phyloP scores from a whole-genome alignment of 2,888 invertebrate species.

The Patella ulyssiponensis region DNA sequence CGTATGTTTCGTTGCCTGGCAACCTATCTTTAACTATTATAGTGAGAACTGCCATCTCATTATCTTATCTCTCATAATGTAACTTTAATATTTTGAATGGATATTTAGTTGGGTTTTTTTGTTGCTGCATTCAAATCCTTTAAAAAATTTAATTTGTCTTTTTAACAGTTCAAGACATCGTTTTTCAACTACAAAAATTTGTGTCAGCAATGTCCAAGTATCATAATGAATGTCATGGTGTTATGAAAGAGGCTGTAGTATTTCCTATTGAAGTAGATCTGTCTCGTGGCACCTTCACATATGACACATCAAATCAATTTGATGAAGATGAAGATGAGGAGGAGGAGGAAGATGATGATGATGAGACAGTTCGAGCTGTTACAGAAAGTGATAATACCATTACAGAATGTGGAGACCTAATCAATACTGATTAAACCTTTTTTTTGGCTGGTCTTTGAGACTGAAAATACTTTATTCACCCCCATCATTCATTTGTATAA shows the following conservation, averaged over 20 bases:
- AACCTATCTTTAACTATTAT: no score
- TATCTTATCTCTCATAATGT: no score
- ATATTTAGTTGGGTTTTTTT: background rate
- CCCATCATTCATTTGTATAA: no score
- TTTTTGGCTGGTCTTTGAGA: no score
- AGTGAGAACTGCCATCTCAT: no score
- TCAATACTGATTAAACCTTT: slow-evolving; percentile 49
- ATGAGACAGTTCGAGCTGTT: slow-evolving; percentile 35
- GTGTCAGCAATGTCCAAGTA: slow-evolving; percentile 86
- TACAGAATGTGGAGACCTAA: slow-evolving; percentile 51
- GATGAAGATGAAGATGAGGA: slow-evolving; percentile 68
- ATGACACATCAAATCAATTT: slow-evolving; percentile 69
- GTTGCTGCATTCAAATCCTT: background rate
- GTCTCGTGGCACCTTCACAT: slow-evolving; percentile 92
- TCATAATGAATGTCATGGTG: slow-evolving; percentile 82
- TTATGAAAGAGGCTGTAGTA: slow-evolving; percentile 81
- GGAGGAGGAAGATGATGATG: slow-evolving; percentile 62
- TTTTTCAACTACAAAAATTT: slow-evolving; percentile 81
- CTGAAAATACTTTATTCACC: no score
- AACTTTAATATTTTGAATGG: background rate
- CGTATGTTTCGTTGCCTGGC: no score
- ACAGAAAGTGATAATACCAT: slow-evolving; percentile 36
- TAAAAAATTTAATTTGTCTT: slow-evolving; percentile 12
- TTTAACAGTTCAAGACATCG: slow-evolving; percentile 86
- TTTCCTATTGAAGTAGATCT: slow-evolving; percentile 98